Conservation (phyloP, 2,888 invertebrate genomes). For the Epicampocera succincta region DNA sequence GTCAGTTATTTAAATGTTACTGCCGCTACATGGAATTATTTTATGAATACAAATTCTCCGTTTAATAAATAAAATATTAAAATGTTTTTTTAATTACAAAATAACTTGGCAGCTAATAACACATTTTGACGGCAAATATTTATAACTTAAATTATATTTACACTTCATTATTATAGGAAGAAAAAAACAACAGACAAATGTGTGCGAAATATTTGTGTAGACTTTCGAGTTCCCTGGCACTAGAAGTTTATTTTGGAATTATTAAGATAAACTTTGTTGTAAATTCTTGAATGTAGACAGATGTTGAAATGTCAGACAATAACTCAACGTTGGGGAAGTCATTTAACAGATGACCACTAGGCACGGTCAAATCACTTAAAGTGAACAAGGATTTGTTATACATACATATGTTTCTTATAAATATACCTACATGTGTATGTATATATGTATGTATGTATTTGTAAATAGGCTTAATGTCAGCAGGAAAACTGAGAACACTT, state of each 20-base stretch:
- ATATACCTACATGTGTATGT: too few species aligned
- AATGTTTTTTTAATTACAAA: not conserved
- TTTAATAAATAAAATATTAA: not conserved
- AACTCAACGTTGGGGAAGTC: not conserved
- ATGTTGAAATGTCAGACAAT: not conserved
- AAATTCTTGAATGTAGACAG: not conserved
- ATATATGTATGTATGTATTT: too few species aligned
- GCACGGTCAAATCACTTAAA: not conserved
- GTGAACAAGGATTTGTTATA: not conserved
- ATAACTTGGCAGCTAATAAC: not conserved
- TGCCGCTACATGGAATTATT: too few species aligned
- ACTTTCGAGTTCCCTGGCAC: not conserved
- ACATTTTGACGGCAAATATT: not conserved
- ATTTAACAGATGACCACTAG: not conserved
- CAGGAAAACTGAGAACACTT: too few species aligned
- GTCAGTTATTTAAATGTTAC: too few species aligned
- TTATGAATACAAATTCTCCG: too few species aligned
- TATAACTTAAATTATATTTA: constrained; percentile 10
- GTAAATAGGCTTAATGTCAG: too few species aligned
- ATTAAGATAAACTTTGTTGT: constrained; percentile 4
- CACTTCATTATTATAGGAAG: constrained; percentile 9
- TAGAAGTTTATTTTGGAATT: constrained; percentile 1
- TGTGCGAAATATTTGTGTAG: constrained; percentile 35
- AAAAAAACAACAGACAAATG: constrained; percentile 16
- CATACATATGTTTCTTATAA: too few species aligned